These are phyloP conservation scores for Lordiphosa mommai DNA, from an alignment of 1,140 invertebrate genomes.

Conservation along the genomic window DNA sequence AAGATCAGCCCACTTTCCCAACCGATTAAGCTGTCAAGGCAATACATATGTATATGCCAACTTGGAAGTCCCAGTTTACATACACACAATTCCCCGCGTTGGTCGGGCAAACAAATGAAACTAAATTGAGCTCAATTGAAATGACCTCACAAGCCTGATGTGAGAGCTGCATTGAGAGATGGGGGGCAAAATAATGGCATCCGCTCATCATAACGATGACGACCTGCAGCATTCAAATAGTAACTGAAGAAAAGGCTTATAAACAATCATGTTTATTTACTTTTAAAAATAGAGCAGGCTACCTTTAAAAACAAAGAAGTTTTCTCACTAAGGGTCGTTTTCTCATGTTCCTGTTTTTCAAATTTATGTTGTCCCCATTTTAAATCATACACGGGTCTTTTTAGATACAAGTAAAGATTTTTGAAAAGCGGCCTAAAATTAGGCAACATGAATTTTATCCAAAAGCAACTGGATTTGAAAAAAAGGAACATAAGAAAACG, in stretches of 20 bases:
- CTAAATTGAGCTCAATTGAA: slow-evolving; percentile 78
- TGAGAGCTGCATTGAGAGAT: neutral
- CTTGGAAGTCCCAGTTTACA: slow-evolving; percentile 1
- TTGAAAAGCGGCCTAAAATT: too few relatives aligned
- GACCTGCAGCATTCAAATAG: neutral
- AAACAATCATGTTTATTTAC: too few relatives aligned
- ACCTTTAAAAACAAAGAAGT: too few relatives aligned
- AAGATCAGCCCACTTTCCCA: slow-evolving; percentile 14
- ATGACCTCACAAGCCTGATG: slow-evolving; percentile 62
- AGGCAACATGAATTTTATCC: too few relatives aligned
- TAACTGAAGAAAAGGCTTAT: neutral
- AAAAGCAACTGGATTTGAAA: too few relatives aligned
- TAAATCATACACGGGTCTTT: too few relatives aligned
- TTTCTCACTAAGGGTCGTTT: too few relatives aligned
- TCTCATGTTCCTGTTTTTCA: too few relatives aligned
- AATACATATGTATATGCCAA: slow-evolving; percentile 32
- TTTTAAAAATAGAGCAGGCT: too few relatives aligned
- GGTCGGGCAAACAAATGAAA: slow-evolving; percentile 49
- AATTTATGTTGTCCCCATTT: too few relatives aligned
- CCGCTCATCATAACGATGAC: slow-evolving; percentile 15
- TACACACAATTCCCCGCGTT: slow-evolving; percentile 5
- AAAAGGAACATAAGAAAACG: too few relatives aligned
- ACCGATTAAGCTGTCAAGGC: slow-evolving; percentile 16
- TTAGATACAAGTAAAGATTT: too few relatives aligned
- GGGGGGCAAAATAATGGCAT: slow-evolving; percentile 20